Evolutionary conservation across 2,113 vertebrate genomes (phyloP).

Genomic region (Amphiprion ocellaris): DNA sequence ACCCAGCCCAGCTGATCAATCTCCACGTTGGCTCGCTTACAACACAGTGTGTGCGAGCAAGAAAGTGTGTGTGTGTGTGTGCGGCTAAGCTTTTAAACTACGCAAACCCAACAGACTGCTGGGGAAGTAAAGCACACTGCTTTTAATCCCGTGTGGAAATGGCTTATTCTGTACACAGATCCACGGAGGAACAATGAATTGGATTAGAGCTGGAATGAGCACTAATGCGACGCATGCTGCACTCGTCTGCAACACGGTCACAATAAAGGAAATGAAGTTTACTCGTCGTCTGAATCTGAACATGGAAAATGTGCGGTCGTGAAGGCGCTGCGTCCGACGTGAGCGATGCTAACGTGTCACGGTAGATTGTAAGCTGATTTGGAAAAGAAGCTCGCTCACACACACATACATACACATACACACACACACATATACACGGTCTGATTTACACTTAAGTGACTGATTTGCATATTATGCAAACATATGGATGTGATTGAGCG

Average conservation of each 20-base stretch:
- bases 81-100: constrained; percentile 66
- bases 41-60: constrained; percentile 25
- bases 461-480: constrained; percentile 76
- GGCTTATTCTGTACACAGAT: constrained; percentile 40
- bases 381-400: neutral
- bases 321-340: neutral
- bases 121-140: constrained; percentile 48
- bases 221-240: constrained; percentile 25
- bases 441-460: constrained; percentile 53
- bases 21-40: constrained; percentile 70
- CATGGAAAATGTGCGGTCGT: too few relatives aligned
- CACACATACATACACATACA: neutral
- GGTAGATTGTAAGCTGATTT: constrained; percentile 26
- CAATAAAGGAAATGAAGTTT: constrained; percentile 28
- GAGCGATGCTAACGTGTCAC: constrained; percentile 11
- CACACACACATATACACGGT: constrained; percentile 7
- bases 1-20: constrained; percentile 75
- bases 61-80: constrained; percentile 41
- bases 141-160: constrained; percentile 63
- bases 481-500: constrained; percentile 57
- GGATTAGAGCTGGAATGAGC: constrained; percentile 53
- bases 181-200: constrained; percentile 37
- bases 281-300: neutral
- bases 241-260: constrained; percentile 3
- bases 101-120: constrained; percentile 61